phyloP scores from a whole-genome alignment of 2,797 vertebrate genomes.

The Avahi laniger region DNA sequence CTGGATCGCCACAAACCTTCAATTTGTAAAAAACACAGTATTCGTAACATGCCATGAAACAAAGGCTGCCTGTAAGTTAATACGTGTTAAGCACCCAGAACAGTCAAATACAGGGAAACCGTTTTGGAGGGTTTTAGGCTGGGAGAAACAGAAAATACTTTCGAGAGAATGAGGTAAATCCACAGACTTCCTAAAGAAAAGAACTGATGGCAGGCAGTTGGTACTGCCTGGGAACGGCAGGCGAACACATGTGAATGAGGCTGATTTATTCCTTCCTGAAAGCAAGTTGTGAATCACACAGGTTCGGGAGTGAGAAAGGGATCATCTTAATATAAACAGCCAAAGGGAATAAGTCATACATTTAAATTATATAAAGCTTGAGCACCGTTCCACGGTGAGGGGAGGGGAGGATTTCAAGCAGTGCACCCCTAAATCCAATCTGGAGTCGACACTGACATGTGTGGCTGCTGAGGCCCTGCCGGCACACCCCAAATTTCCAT shows the following conservation, averaged over 20 bases:
- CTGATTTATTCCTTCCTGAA: not conserved
- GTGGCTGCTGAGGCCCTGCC: rapidly evolving
- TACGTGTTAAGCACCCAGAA: not conserved
- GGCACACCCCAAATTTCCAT: not conserved
- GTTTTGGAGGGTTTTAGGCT: not conserved
- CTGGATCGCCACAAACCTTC: not conserved
- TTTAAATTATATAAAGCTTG: not conserved
- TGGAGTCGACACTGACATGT: rapidly evolving
- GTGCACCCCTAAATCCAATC: not conserved
- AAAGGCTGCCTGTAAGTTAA: not conserved
- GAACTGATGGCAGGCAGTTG: too few relatives aligned
- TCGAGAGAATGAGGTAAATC: not conserved
- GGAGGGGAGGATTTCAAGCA: not conserved
- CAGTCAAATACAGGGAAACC: not conserved
- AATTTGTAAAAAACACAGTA: not conserved
- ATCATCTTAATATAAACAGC: not conserved
- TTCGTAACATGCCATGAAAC: not conserved
- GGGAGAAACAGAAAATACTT: not conserved
- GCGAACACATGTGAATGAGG: not conserved
- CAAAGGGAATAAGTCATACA: not conserved
- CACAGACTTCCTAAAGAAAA: not conserved
- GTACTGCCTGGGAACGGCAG: not conserved
- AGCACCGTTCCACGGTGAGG: not conserved
- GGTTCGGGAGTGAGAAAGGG: not conserved
- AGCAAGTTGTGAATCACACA: not conserved